Conservation (phyloP, 2,888 invertebrate genomes). For the Phanerotoma sp. region DNA sequence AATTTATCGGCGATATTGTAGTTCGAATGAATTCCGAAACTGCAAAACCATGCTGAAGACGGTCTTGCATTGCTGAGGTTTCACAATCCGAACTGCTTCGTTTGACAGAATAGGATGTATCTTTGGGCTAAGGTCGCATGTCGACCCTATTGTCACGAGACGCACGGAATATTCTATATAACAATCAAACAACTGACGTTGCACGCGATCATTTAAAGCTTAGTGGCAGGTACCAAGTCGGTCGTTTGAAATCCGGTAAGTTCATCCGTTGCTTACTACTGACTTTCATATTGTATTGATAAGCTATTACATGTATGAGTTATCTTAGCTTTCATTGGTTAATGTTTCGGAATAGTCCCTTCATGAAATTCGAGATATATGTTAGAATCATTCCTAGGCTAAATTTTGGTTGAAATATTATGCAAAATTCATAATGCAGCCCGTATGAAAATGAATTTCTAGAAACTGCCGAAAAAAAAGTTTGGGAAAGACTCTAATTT, state of each 20-base stretch:
- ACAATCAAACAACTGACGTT: constrained; percentile 43
- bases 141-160: constrained; percentile 51
- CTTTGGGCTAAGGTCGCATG: constrained; percentile 36
- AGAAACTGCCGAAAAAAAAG: too few species aligned
- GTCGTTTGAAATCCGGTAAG: background rate
- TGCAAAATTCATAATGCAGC: too few species aligned
- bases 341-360: too few species aligned
- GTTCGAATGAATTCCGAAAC: background rate
- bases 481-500: too few species aligned
- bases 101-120: constrained; percentile 36
- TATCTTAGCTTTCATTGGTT: too few species aligned
- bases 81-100: constrained; percentile 30
- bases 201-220: constrained; percentile 51
- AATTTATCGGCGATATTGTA: too few species aligned
- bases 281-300: background rate
- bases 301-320: too few species aligned
- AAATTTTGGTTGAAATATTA: too few species aligned
- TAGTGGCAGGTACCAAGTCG: constrained; percentile 41
- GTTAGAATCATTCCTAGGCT: too few species aligned
- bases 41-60: background rate
- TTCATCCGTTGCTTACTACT: background rate
- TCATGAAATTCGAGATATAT: too few species aligned
- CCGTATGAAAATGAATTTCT: too few species aligned
- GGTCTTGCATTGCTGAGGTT: constrained; percentile 15
- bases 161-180: constrained; percentile 44